phyloP scores from a whole-genome alignment of 2,888 invertebrate species.

The Aleiodes leptofemur region DNA sequence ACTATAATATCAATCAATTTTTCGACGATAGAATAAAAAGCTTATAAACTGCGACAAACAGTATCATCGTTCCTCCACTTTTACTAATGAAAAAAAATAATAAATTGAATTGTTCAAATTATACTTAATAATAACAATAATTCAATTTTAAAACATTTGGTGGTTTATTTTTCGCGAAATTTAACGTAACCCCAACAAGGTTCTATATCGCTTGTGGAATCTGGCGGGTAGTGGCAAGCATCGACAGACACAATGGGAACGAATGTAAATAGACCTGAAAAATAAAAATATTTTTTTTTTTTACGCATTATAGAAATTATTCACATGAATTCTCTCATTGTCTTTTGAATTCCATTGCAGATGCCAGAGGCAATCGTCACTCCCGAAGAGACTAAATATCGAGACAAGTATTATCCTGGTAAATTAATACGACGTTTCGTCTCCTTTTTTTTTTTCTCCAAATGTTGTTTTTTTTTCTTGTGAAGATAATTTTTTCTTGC shows the following conservation, averaged over 20 bases:
- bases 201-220: slow-evolving; percentile 3
- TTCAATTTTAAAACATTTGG: not conserved
- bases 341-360: not conserved
- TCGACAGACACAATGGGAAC: slow-evolving; percentile 13
- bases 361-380: slow-evolving; percentile 21
- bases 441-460: slow-evolving; percentile 3
- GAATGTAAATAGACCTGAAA: slow-evolving; percentile 17
- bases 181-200: slow-evolving; percentile 1
- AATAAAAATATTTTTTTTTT: not conserved
- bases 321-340: not conserved
- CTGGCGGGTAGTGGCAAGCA: slow-evolving; percentile 23
- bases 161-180: not conserved
- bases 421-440: slow-evolving; percentile 23
- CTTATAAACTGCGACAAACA: not conserved
- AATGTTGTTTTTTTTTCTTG: slow-evolving; percentile 8
- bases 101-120: not conserved
- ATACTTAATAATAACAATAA: not conserved
- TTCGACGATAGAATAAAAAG: not conserved
- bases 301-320: not conserved
- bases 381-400: slow-evolving; percentile 51
- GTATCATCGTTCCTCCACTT: not conserved
- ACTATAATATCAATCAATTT: too few species aligned
- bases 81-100: not conserved
- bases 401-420: slow-evolving; percentile 54
- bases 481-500: not conserved